Evolutionary conservation across 2,888 invertebrate genomes (phyloP), one percentile per base, ranked within the genome.

Genomic region (Margaritifera margaritifera): DNA sequence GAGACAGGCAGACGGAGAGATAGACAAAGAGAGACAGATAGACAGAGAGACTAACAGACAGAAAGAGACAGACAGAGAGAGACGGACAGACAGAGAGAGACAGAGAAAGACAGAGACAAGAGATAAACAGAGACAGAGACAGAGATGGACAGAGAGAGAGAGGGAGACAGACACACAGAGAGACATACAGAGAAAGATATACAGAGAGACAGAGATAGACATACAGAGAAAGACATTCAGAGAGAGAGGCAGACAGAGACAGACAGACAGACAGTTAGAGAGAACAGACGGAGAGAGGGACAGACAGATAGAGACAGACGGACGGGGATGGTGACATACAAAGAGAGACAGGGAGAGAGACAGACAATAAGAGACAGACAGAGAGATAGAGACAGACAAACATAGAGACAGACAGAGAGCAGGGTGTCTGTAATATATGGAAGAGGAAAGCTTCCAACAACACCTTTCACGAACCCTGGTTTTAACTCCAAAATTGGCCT

Each of bases 171-270:
- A 60, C 60, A 66, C 6, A 60, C n/a, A 60, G 24, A 66, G 20
- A 66, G 3, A 60, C 11, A 66, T 6, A 66, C 31, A 61, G 54
- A 66, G n/a, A 66, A 11, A 66, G 27, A 61, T 4, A 55, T 11
- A 66, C 6, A 66, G 54, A 66, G 66, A 66, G 11, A 64, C 5
- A 64, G 31, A 66, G 54, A 66, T 4, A 66, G 20, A 54, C n/a
- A 61, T 1, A 66, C 27, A 66, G 31, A 66, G 20, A 66, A 15
- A 66, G 60, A 66, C 31, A 66, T 27, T 60, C 31, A 66, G 54
- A 66, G 4, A 66, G 57, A 64, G 8, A 66, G 20, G 60, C n/a
- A 66, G 54, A 66, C 20, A n/a, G n/a, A 66, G 25, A 61, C 51
- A 60, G 27, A 66, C 31, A 61, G 60, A 66, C 31, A 61, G 58